Conservation (phyloP, 1,140 invertebrate genomes). For the Neotoxoptera formosana region DNA sequence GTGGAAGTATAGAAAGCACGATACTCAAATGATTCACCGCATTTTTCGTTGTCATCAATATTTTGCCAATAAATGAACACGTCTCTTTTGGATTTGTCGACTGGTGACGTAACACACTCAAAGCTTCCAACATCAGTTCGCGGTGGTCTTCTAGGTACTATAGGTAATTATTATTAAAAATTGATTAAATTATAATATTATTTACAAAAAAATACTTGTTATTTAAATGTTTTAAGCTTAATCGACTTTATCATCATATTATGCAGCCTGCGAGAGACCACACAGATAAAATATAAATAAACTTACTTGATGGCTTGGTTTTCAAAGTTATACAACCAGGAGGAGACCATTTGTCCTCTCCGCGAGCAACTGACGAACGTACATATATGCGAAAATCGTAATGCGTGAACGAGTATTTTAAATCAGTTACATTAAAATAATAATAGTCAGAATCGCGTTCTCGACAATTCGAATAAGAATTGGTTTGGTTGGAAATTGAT, state of each 20-base stretch:
- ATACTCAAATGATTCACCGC: conserved; percentile 67
- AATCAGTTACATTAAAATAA: conserved; percentile 67
- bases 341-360: conserved; percentile 71
- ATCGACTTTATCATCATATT: neutral
- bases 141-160: conserved; percentile 69
- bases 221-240: neutral
- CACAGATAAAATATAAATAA: neutral
- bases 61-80: conserved; percentile 76
- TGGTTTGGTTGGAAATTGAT: neutral
- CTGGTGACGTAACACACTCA: conserved; percentile 66
- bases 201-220: neutral
- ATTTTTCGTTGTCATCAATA: conserved; percentile 70
- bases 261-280: neutral
- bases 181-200: conserved; percentile 58
- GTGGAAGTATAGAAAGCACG: conserved; percentile 62
- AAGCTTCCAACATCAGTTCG: conserved; percentile 73
- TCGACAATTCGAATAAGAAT: neutral
- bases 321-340: conserved; percentile 68
- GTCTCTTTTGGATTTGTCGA: conserved; percentile 64
- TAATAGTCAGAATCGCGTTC: neutral
- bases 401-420: conserved; percentile 72
- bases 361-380: conserved; percentile 66
- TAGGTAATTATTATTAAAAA: conserved; percentile 58
- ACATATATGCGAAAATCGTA: conserved; percentile 75
- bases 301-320: conserved; percentile 69